These are phyloP conservation scores for Pachyseris speciosa DNA, from an alignment of 64 coral and sea anemone genomes.

Conservation along the genomic window DNA sequence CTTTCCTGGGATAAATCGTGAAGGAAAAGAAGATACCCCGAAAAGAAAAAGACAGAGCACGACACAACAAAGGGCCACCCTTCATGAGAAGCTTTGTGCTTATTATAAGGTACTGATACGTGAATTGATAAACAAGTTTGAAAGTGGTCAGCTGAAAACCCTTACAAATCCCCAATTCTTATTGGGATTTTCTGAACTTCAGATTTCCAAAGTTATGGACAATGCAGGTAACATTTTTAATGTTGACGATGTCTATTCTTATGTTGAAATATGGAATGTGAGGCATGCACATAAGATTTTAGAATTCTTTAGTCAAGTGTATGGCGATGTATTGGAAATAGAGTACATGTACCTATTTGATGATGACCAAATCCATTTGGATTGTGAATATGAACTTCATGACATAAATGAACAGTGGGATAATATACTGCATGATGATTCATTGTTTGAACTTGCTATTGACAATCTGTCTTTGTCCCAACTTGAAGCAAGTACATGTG, in stretches of 20 bases:
- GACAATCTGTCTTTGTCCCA: conserved; percentile 21
- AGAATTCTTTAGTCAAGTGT: conserved; percentile 36
- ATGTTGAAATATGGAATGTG: conserved; percentile 70
- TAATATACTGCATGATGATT: conserved; percentile 15
- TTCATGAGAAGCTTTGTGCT: background rate
- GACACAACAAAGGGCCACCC: conserved; percentile 10
- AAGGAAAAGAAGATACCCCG: background rate
- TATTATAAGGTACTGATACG: conserved; percentile 68
- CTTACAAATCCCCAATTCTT: conserved; percentile 45
- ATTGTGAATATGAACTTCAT: conserved; percentile 20
- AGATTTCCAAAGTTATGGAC: conserved; percentile 69
- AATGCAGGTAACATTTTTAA: conserved; percentile 45
- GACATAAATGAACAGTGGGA: conserved; percentile 30
- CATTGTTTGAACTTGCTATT: too few relatives aligned
- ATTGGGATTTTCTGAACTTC: conserved; percentile 64
- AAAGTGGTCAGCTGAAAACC: conserved; percentile 25
- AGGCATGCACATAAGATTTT: too few relatives aligned
- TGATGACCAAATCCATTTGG: conserved; percentile 12
- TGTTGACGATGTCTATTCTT: conserved; percentile 46
- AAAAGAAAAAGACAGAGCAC: background rate
- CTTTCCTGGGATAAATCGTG: background rate
- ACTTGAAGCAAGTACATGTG: conserved; percentile 3
- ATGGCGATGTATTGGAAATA: conserved; percentile 52
- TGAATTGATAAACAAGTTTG: conserved; percentile 37
- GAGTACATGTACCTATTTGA: background rate